Conservation (phyloP, 2,797 vertebrate species). For the Tenualosa thibaudeaui region DNA sequence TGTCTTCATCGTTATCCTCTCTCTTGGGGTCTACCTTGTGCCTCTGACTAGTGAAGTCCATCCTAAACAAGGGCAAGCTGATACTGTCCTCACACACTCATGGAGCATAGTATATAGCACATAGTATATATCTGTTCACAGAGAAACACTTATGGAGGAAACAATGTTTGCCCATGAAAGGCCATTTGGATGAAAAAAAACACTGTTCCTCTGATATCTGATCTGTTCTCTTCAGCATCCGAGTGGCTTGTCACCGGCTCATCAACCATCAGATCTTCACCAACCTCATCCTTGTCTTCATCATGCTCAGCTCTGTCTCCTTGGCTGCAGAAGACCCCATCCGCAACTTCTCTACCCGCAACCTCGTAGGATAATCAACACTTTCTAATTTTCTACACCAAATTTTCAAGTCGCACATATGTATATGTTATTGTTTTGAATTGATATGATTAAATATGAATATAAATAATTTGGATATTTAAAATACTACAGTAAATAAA, state of each 20-base stretch:
- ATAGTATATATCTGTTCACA: neutral
- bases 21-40: no score
- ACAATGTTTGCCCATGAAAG: neutral
- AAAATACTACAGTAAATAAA: neutral
- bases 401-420: neutral
- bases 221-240: constrained; percentile 74
- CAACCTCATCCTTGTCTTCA: constrained; percentile 98
- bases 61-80: no score
- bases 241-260: constrained; percentile 91
- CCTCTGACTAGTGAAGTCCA: no score
- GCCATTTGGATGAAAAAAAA: neutral
- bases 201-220: neutral
- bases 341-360: constrained; percentile 91
- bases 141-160: neutral
- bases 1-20: no score
- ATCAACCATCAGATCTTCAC: constrained; percentile 98
- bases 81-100: neutral
- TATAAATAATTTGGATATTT: neutral
- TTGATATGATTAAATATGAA: neutral
- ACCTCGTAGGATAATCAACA: constrained; percentile 81
- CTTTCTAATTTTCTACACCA: neutral
- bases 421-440: neutral
- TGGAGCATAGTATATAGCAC: no score
- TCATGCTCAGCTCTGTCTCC: constrained; percentile 97
- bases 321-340: constrained; percentile 97